A percentile compares a stretch with the other conserved stretches of the same genome.
Evolutionary conservation across 2,797 vertebrate genomes (phyloP).

Genomic region (Borostomias antarcticus): DNA sequence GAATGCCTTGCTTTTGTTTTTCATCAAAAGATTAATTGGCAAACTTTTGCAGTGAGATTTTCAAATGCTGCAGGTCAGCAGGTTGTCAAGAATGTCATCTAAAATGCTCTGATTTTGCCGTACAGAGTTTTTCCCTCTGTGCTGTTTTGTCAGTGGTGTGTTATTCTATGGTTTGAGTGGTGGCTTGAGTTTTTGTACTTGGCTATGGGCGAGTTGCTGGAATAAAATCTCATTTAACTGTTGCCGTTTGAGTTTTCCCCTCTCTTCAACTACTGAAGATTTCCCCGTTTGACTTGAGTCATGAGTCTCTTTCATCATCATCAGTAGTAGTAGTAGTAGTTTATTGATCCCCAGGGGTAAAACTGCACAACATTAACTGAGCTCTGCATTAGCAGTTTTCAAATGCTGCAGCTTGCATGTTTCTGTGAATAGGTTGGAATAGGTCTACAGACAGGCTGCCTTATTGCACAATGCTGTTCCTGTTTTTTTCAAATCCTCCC

Average conservation of each 20-base stretch:
- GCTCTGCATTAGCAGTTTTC: background rate
- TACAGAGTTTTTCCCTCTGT: slow-evolving; percentile 20
- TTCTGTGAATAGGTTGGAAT: background rate
- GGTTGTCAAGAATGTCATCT: slow-evolving; percentile 24
- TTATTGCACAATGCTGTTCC: slow-evolving; percentile 33
- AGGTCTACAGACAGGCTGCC: slow-evolving; percentile 16
- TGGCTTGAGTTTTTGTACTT: slow-evolving; percentile 43
- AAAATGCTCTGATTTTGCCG: too few species aligned
- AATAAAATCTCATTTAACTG: slow-evolving; percentile 51
- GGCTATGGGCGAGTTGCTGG: slow-evolving; percentile 44
- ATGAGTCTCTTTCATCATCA: background rate
- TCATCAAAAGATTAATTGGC: slow-evolving; percentile 49
- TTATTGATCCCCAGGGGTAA: too few species aligned
- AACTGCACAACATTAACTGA: background rate
- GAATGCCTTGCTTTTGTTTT: slow-evolving; percentile 12
- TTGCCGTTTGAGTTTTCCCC: background rate
- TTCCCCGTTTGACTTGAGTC: background rate
- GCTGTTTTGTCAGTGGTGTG: background rate
- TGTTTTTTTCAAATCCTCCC: slow-evolving; percentile 67
- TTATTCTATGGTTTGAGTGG: slow-evolving; percentile 17
- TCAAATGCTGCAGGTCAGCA: slow-evolving; percentile 64
- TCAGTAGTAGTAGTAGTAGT: too few species aligned
- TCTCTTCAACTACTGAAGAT: background rate
- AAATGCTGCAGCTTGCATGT: background rate
- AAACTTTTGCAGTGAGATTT: slow-evolving; percentile 55